phyloP scores from a whole-genome alignment of 1,140 invertebrate species.

The Ceratosolen fusciceps region DNA sequence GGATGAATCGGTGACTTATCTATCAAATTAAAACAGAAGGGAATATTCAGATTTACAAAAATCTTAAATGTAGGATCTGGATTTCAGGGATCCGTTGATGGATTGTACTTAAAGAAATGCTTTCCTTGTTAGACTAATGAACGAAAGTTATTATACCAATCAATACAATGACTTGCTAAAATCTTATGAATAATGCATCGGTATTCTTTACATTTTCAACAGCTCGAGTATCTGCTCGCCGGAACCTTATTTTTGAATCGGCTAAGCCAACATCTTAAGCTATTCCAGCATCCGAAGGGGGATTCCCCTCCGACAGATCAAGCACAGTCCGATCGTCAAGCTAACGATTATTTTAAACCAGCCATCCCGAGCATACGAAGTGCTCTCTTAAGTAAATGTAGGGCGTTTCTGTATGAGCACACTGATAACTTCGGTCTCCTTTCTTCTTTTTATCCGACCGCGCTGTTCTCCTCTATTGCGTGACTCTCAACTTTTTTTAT shows the following conservation, averaged over 20 bases:
- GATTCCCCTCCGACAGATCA: not conserved
- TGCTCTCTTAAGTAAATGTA: conserved; percentile 66
- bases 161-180: not conserved
- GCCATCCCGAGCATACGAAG: conserved; percentile 64
- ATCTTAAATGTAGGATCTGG: too few relatives aligned
- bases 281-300: conserved; percentile 10
- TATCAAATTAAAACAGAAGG: too few relatives aligned
- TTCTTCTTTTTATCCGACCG: conserved; percentile 25
- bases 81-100: not conserved
- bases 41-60: too few relatives aligned
- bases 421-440: conserved; percentile 47
- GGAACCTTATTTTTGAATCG: conserved; percentile 16
- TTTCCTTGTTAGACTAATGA: not conserved
- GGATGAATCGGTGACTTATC: too few relatives aligned
- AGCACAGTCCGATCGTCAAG: conserved; percentile 34
- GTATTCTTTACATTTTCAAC: not conserved
- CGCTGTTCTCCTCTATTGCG: not conserved
- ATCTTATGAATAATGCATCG: not conserved
- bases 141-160: not conserved
- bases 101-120: not conserved
- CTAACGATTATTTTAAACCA: conserved; percentile 67
- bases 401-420: conserved; percentile 41
- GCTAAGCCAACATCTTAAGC: not conserved
- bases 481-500: conserved; percentile 29
- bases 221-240: not conserved